phyloP scores from a whole-genome alignment of 2,888 invertebrate genomes.

The Aphidius colemani region DNA sequence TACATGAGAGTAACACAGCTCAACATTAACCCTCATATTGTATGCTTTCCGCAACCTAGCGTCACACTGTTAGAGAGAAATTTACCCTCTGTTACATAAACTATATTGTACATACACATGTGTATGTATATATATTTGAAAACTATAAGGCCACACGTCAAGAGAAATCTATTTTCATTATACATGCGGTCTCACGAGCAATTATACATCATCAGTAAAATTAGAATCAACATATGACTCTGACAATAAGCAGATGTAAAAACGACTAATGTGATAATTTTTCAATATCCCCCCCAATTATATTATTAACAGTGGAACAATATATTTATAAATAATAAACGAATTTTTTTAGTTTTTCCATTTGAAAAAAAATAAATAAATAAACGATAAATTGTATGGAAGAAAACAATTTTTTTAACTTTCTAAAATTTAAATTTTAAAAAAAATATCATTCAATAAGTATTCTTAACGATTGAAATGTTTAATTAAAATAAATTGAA shows the following conservation, averaged over 20 bases:
- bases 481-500: conserved; percentile 40
- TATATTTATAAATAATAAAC: too few relatives aligned
- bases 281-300: too few relatives aligned
- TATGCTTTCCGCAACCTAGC: conserved; percentile 15
- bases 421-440: too few relatives aligned
- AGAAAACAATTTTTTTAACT: too few relatives aligned
- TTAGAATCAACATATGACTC: conserved; percentile 33
- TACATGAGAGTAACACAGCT: not conserved
- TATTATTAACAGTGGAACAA: too few relatives aligned
- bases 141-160: conserved; percentile 18
- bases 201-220: conserved; percentile 41
- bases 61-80: conserved; percentile 22
- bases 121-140: not conserved
- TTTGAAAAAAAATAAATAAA: not conserved
- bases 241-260: too few relatives aligned
- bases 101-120: conserved; percentile 7
- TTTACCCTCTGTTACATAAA: conserved; percentile 18
- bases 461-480: not conserved
- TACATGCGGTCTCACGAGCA: conserved; percentile 30
- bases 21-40: conserved; percentile 25
- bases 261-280: too few relatives aligned
- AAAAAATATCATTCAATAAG: too few relatives aligned
- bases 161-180: conserved; percentile 33
- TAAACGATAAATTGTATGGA: too few relatives aligned
- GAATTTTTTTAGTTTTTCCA: not conserved